Conservation (phyloP, 2,113 vertebrate species). For the Potamarius usumacintae region DNA sequence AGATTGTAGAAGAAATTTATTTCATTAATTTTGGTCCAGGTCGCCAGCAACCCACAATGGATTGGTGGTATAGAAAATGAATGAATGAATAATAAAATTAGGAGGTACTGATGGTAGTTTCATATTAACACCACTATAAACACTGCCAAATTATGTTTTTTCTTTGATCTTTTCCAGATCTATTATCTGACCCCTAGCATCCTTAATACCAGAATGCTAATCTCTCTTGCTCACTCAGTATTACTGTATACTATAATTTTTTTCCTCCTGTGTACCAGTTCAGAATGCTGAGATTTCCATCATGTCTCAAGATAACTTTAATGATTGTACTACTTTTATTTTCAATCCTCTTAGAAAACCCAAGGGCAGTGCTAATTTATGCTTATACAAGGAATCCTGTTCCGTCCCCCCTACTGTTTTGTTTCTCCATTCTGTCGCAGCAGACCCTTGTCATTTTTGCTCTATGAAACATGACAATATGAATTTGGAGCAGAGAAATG, state of each 20-base stretch:
- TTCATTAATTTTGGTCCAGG: neutral
- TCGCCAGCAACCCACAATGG: too few species aligned
- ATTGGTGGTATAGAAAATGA: too few species aligned
- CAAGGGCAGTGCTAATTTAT: slow-evolving; percentile 36
- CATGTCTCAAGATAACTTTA: slow-evolving; percentile 60
- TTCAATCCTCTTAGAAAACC: slow-evolving; percentile 63
- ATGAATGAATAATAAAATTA: neutral
- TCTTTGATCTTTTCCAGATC: neutral
- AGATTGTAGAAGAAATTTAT: neutral
- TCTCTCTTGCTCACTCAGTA: slow-evolving; percentile 42
- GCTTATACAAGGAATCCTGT: neutral
- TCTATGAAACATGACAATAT: slow-evolving; percentile 50
- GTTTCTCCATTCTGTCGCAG: neutral
- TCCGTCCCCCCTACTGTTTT: neutral
- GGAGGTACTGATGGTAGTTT: neutral
- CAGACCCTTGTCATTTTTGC: slow-evolving; percentile 45
- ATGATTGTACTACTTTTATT: slow-evolving; percentile 59
- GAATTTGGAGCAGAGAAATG: slow-evolving; percentile 46
- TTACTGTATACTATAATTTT: slow-evolving; percentile 14
- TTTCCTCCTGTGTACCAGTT: slow-evolving; percentile 40
- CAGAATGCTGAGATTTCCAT: slow-evolving; percentile 61
- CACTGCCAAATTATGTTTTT: neutral
- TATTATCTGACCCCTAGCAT: slow-evolving; percentile 42
- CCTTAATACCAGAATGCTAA: slow-evolving; percentile 45
- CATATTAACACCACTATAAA: neutral